Percentiles rank a stretch among this genome's conserved stretches.
These are phyloP conservation scores for Teleogryllus occipitalis DNA, from an alignment of 1,140 invertebrate species.

Conservation along the genomic window DNA sequence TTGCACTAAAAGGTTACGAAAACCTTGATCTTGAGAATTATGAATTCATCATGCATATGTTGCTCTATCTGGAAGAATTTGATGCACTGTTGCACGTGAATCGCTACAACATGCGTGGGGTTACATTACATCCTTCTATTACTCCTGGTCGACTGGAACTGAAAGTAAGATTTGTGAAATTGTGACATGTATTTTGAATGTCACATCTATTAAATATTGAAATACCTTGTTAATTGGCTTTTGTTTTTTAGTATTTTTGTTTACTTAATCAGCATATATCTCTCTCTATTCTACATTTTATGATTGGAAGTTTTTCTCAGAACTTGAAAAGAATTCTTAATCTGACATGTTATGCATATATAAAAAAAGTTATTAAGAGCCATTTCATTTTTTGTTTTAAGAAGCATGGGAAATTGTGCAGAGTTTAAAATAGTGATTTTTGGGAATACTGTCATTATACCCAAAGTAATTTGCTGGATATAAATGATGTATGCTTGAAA, in stretches of 20 bases:
- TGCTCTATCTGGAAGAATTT: background rate
- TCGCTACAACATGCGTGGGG: background rate
- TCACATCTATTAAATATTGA: no score
- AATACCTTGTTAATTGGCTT: no score
- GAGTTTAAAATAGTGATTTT: background rate
- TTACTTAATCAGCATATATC: no score
- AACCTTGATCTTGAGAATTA: background rate
- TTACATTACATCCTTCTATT: background rate
- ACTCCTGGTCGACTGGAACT: background rate
- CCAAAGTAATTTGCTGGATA: background rate
- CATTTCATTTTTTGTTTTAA: background rate
- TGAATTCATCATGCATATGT: background rate
- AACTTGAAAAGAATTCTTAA: no score
- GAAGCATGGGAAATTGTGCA: background rate
- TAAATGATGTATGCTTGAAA: background rate
- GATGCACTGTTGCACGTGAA: background rate
- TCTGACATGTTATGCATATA: no score
- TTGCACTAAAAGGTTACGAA: background rate
- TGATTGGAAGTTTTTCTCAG: no score
- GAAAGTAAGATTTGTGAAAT: background rate
- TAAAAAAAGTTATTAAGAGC: no score
- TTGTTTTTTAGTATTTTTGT: no score
- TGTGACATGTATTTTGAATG: no score
- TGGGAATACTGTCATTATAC: background rate
- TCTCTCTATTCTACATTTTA: no score